These are phyloP conservation scores for Alca torda DNA, from an alignment of 2,797 vertebrate genomes.

Conservation along the genomic window DNA sequence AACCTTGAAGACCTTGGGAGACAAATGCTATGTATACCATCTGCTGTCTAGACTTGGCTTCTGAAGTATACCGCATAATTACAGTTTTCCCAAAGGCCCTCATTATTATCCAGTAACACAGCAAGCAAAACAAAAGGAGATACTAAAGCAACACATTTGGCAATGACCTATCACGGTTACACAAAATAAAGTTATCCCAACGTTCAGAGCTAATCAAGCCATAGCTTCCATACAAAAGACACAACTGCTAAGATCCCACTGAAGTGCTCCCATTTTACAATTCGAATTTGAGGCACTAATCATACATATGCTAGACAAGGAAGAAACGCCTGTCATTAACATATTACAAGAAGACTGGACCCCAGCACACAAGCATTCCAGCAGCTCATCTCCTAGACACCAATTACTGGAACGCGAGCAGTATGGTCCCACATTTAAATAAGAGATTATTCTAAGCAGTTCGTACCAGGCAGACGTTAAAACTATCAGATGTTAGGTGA, in stretches of 20 bases:
- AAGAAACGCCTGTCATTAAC: not conserved
- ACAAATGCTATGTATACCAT: slow-evolving; percentile 42
- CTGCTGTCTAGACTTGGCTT: slow-evolving; percentile 58
- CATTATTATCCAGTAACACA: slow-evolving; percentile 27
- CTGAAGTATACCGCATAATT: slow-evolving; percentile 10
- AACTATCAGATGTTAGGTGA: not conserved
- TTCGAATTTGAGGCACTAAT: not conserved
- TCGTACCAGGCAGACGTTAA: not conserved
- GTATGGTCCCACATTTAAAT: not conserved
- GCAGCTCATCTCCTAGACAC: slow-evolving; percentile 21
- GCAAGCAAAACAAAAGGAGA: slow-evolving; percentile 24
- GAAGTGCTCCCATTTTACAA: not conserved
- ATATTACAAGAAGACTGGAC: not conserved
- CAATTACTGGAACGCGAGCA: not conserved
- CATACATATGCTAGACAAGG: not conserved
- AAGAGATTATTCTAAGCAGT: not conserved
- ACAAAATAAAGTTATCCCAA: slow-evolving; percentile 24
- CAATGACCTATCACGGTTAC: not conserved
- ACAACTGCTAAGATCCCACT: not conserved
- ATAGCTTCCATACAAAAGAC: not conserved
- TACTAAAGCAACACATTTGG: slow-evolving; percentile 1
- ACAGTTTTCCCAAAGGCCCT: slow-evolving; percentile 38
- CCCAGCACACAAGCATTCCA: not conserved
- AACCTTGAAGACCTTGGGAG: slow-evolving; percentile 7
- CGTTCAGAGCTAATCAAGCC: not conserved